A percentile compares a stretch with the other conserved stretches of the same genome.
Conservation (phyloP, 2,888 invertebrate species). For the Agrotis puta region DNA sequence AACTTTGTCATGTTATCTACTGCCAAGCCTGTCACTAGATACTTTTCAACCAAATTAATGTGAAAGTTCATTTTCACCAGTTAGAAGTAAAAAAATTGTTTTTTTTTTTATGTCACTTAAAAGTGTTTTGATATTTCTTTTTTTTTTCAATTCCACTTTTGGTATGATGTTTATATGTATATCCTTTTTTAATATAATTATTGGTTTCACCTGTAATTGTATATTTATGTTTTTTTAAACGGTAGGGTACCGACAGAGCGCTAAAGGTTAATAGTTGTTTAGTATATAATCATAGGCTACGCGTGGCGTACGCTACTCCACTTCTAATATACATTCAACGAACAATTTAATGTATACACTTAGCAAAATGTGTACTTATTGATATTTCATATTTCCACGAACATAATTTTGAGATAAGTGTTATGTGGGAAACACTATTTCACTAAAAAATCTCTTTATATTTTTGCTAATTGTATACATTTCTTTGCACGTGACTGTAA, state of each 20-base stretch:
- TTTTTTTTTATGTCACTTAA: slow-evolving; percentile 30
- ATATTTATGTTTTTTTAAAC: slow-evolving; percentile 32
- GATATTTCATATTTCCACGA: too few relatives aligned
- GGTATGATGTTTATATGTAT: slow-evolving; percentile 57
- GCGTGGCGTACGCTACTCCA: slow-evolving; percentile 20
- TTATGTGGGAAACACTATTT: too few relatives aligned
- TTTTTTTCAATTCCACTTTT: slow-evolving; percentile 56
- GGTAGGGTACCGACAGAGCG: slow-evolving; percentile 33
- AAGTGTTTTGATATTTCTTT: slow-evolving; percentile 52
- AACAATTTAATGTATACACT: too few relatives aligned
- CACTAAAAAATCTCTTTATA: too few relatives aligned
- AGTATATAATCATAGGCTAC: slow-evolving; percentile 26
- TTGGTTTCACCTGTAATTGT: slow-evolving; percentile 42
- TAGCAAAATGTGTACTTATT: too few relatives aligned
- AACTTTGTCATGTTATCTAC: slow-evolving; percentile 44
- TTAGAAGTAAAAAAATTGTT: slow-evolving; percentile 35
- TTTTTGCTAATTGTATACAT: too few relatives aligned
- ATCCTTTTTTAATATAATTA: slow-evolving; percentile 59
- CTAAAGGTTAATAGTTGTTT: slow-evolving; percentile 43
- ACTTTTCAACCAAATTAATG: slow-evolving; percentile 21
- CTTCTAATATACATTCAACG: slow-evolving; percentile 7
- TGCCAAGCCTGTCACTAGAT: slow-evolving; percentile 11
- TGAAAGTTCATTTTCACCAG: slow-evolving; percentile 41
- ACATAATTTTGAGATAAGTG: too few relatives aligned
- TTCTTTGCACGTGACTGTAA: too few relatives aligned